These are phyloP conservation scores for Austrolebias charrua DNA, from an alignment of 2,797 vertebrate genomes.

Conservation along the genomic window DNA sequence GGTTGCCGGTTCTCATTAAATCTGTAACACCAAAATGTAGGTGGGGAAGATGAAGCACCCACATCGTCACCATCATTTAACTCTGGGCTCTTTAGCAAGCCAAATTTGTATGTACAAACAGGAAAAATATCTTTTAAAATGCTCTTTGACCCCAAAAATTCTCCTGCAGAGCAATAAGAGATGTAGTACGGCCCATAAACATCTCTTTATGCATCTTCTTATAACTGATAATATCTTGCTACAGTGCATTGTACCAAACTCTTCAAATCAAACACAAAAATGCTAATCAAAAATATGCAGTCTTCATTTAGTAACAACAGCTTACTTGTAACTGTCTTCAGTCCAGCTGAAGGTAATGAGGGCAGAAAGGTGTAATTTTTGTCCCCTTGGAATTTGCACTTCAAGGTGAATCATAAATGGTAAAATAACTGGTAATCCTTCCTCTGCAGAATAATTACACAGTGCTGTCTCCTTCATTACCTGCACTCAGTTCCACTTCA, in stretches of 20 bases:
- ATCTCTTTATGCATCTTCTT: slow-evolving; percentile 36
- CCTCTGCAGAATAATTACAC: slow-evolving; percentile 70
- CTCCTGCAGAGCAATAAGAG: slow-evolving; percentile 10
- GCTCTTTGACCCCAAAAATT: slow-evolving; percentile 34
- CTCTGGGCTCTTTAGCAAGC: too few species aligned
- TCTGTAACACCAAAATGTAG: too few species aligned
- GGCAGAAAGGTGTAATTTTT: slow-evolving; percentile 51
- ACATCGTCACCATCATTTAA: too few species aligned
- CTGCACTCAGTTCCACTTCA: slow-evolving; percentile 74
- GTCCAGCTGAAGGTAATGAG: slow-evolving; percentile 56
- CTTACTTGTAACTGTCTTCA: slow-evolving; percentile 31
- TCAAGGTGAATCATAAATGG: slow-evolving; percentile 74
- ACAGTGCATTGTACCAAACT: slow-evolving; percentile 52
- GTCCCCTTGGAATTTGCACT: slow-evolving; percentile 64
- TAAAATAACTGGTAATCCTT: slow-evolving; percentile 70
- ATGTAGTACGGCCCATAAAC: slow-evolving; percentile 29
- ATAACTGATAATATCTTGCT: slow-evolving; percentile 30
- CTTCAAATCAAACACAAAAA: slow-evolving; percentile 47
- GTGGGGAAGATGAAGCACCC: too few species aligned
- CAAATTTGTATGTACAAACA: not conserved
- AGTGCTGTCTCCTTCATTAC: slow-evolving; percentile 73
- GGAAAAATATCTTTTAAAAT: slow-evolving; percentile 5
- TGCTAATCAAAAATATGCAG: slow-evolving; percentile 47
- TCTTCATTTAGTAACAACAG: slow-evolving; percentile 47
- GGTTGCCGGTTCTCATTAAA: too few species aligned